Base-by-base conservation (phyloP, 2,113 vertebrate species). In the Corythornis madagascariensis region DNA sequence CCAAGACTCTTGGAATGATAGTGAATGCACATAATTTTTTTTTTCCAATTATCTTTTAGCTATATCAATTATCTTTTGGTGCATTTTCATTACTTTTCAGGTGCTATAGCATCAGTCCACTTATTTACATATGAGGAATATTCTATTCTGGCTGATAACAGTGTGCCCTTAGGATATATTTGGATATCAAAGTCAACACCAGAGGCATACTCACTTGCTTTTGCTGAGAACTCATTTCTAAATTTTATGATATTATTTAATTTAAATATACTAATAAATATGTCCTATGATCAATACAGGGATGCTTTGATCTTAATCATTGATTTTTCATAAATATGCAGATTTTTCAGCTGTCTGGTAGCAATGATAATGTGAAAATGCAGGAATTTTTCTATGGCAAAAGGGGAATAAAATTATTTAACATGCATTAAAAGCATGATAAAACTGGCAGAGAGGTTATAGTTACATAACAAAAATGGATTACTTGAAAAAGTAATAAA, bases 241-340 rank as follows among this genome's bases (percentile, higher is more conserved):
- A 93, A 76, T 56, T 64, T 26, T 79, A 18, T 4, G 2, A 61
- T 10, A 35, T 47, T 80, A 83, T 79, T 87, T 29, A 60, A 55
- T 73, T 82, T 80, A 79, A 84, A 66, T 93, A 56, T 14, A 24
- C 12, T 63, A 83, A 70, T 52, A 50, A 33, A 70, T 48, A 8
- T 52, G 14, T 74, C 20, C 40, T 89, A 31, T 67, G 60, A 74
- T 71, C 55, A 73, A 63, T 77, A 85, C 16, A 73, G 6, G 7
- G 26, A 83, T 21, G 7, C 7, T 94, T 95, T 93, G 71, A 88
- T 74, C 45, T 87, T 88, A 92, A 85, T 66, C 7, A 48, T 52
- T 87, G 70, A 82, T 87, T 95, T 92, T 70, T 83, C 71, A 80
- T 85, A 85, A 70, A 92, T 64, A 85, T 43, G 71, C 5, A 77